A percentile compares a stretch with the other conserved stretches of the same genome.
These are phyloP conservation scores for Magallana angulata DNA, from an alignment of 1,140 invertebrate genomes.

Conservation along the genomic window DNA sequence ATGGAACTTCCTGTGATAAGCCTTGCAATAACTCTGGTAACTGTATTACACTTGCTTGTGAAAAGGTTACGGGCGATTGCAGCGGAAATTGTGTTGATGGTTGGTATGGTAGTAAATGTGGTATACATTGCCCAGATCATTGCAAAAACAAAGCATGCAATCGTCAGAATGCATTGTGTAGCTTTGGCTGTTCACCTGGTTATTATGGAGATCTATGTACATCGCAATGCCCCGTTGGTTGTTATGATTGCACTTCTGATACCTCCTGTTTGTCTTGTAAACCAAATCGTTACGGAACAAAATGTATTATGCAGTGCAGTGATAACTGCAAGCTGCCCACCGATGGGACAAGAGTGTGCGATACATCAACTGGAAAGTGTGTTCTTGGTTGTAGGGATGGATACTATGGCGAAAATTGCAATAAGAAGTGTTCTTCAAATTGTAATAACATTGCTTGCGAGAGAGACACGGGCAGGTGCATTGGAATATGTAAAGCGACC, in stretches of 20 bases:
- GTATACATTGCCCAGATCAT: neutral
- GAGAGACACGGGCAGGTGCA: conserved; percentile 39
- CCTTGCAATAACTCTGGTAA: conserved; percentile 24
- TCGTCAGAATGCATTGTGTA: conserved; percentile 6
- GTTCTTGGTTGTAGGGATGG: conserved; percentile 38
- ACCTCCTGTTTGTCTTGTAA: neutral
- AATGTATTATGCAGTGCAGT: conserved; percentile 33
- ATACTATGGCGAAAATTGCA: conserved; percentile 44
- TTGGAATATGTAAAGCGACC: neutral
- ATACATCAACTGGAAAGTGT: conserved; percentile 16
- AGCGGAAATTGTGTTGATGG: conserved; percentile 39
- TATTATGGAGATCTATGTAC: conserved; percentile 35
- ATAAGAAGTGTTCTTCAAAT: neutral
- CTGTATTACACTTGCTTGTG: conserved; percentile 45
- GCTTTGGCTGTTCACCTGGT: conserved; percentile 29
- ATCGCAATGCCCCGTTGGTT: neutral
- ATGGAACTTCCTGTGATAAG: conserved; percentile 33
- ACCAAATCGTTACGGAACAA: neutral
- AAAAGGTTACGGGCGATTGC: neutral
- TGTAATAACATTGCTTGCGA: conserved; percentile 37
- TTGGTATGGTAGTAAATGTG: conserved; percentile 26
- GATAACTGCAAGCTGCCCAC: conserved; percentile 15
- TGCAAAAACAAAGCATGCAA: conserved; percentile 36
- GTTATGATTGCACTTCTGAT: neutral
- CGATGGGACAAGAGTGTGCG: neutral